Evolutionary conservation across 2,113 vertebrate genomes (phyloP).

Genomic region (Apteryx owenii): DNA sequence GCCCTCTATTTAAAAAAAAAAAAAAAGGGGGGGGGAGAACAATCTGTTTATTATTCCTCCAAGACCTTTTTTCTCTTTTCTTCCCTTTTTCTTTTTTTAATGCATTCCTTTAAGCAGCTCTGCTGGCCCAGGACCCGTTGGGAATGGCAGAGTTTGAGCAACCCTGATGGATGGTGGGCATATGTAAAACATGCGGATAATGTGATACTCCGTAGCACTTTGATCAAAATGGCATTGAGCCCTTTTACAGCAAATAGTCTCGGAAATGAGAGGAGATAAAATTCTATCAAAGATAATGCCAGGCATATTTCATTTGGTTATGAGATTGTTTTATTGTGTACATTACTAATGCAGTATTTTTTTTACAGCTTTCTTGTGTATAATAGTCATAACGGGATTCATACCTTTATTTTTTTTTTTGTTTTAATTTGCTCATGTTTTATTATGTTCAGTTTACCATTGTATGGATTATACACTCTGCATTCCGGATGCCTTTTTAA

Average conservation of each 20-base stretch:
- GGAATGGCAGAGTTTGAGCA: slow-evolving; percentile 44
- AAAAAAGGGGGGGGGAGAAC: background rate
- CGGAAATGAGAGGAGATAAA: slow-evolving; percentile 79
- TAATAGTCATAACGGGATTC: slow-evolving; percentile 45
- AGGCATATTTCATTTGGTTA: slow-evolving; percentile 79
- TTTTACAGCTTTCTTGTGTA: slow-evolving; percentile 77
- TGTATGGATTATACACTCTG: background rate
- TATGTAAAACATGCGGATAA: slow-evolving; percentile 31
- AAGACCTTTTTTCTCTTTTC: background rate
- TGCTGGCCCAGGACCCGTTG: background rate
- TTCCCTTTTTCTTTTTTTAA: background rate
- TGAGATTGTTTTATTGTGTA: slow-evolving; percentile 79
- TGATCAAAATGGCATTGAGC: slow-evolving; percentile 30
- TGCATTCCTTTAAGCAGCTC: slow-evolving; percentile 10
- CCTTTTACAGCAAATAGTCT: slow-evolving; percentile 57
- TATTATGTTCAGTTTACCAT: background rate
- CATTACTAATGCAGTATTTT: slow-evolving; percentile 73
- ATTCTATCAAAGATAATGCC: slow-evolving; percentile 74
- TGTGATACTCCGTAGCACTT: background rate
- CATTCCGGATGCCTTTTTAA: background rate
- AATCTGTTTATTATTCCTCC: slow-evolving; percentile 7
- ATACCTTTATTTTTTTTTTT: slow-evolving; percentile 58
- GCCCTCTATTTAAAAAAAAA: slow-evolving; percentile 9
- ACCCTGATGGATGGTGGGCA: slow-evolving; percentile 46
- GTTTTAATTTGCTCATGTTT: slow-evolving; percentile 41